Percentiles rank a stretch among this genome's conserved stretches.
Conservation (phyloP, 2,797 vertebrate genomes). For the Pseudocheirus occidentalis region DNA sequence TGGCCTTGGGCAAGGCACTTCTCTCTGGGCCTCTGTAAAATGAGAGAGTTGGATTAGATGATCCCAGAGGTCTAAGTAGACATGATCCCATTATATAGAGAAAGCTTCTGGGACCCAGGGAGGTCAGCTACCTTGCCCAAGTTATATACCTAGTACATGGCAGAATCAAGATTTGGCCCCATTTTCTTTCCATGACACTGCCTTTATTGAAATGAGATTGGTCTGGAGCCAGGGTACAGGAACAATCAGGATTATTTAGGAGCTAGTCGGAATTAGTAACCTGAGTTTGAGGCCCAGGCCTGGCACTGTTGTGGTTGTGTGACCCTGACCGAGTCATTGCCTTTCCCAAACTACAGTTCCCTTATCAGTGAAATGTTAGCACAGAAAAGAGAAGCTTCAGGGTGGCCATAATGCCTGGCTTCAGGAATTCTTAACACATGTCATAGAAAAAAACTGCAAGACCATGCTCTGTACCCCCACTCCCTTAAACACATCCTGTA, state of each 20-base stretch:
- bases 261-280: not conserved
- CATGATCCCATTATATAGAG: not conserved
- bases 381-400: not conserved
- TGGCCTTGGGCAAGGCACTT: not conserved
- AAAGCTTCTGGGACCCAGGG: not conserved
- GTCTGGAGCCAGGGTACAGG: not conserved
- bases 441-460: not conserved
- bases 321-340: not conserved
- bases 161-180: not conserved
- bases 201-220: not conserved
- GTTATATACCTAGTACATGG: not conserved
- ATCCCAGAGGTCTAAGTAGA: no score
- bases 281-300: not conserved
- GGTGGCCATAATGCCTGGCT: not conserved
- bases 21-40: not conserved
- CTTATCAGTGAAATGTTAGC: not conserved
- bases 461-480: not conserved
- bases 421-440: no score
- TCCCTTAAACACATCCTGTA: not conserved
- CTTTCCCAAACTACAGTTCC: not conserved
- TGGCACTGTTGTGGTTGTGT: not conserved
- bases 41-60: not conserved
- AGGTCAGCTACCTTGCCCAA: not conserved
- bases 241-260: not conserved
- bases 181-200: not conserved